Evolutionary conservation across 2,797 vertebrate species (phyloP).

Genomic region (Danio albolineatus): DNA sequence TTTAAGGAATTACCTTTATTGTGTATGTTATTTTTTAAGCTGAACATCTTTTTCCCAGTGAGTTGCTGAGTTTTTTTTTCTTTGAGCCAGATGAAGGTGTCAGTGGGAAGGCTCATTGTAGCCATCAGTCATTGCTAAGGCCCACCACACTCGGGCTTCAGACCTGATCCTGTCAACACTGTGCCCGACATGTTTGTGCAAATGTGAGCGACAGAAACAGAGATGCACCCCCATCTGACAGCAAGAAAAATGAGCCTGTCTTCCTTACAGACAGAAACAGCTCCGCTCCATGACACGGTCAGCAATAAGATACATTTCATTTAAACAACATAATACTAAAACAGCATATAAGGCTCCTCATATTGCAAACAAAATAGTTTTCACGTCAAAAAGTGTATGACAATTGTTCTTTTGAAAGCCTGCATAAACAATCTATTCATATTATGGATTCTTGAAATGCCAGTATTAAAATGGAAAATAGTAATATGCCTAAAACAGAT

Average conservation of each 20-base stretch:
- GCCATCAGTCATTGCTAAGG: not conserved
- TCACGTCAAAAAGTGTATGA: too few species aligned
- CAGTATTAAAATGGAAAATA: too few species aligned
- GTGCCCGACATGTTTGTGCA: constrained; percentile 61
- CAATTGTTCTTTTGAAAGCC: too few species aligned
- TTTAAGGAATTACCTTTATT: not conserved
- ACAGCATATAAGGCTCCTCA: not conserved
- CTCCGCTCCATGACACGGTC: not conserved
- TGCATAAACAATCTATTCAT: too few species aligned
- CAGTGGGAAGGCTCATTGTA: not conserved
- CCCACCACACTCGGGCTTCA: not conserved
- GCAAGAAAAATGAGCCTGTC: constrained; percentile 73
- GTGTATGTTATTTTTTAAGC: not conserved
- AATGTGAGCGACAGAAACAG: constrained; percentile 70
- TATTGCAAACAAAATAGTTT: not conserved
- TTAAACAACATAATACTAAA: not conserved
- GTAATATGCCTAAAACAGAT: too few species aligned
- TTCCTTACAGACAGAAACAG: constrained; percentile 31
- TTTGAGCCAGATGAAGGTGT: constrained; percentile 1
- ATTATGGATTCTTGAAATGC: too few species aligned
- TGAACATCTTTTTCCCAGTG: too few species aligned
- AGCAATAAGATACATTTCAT: constrained; percentile 12
- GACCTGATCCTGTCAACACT: constrained; percentile 49
- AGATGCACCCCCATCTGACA: constrained; percentile 67
- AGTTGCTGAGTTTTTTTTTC: not conserved